Evolutionary conservation across 2,888 invertebrate species (phyloP).

Genomic region (Anthophora plumipes): DNA sequence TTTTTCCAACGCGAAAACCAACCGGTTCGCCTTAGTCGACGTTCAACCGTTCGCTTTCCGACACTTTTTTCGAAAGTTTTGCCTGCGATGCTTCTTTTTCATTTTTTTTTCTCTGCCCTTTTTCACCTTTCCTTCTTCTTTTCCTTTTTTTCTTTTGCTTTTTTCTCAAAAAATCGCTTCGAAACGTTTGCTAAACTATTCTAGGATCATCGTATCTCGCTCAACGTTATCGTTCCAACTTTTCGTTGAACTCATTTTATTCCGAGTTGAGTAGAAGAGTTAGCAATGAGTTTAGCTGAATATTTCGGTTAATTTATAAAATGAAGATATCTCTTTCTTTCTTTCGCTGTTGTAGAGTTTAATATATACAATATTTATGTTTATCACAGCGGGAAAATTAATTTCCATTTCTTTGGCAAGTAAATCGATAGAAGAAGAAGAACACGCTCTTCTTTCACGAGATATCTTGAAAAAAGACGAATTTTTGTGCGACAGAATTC

Average conservation of each 20-base stretch:
- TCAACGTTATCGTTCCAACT: conserved; percentile 1
- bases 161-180: neutral
- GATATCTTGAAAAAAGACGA: too few relatives aligned
- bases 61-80: conserved; percentile 41
- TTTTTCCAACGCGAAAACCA: conserved; percentile 49
- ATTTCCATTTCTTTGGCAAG: neutral
- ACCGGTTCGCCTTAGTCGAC: conserved; percentile 35
- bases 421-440: too few relatives aligned
- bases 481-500: too few relatives aligned
- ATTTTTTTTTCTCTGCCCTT: neutral
- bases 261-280: neutral
- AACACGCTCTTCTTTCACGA: too few relatives aligned
- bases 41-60: conserved; percentile 14
- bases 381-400: neutral
- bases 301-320: conserved; percentile 22
- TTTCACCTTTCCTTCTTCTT: too few relatives aligned
- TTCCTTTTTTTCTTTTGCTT: neutral
- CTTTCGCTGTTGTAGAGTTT: neutral
- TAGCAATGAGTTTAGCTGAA: neutral
- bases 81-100: neutral
- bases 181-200: conserved; percentile 47
- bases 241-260: neutral
- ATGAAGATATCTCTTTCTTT: neutral
- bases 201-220: neutral
- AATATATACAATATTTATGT: neutral